phyloP scores from a whole-genome alignment of 2,113 vertebrate genomes.

The Mus pahari region DNA sequence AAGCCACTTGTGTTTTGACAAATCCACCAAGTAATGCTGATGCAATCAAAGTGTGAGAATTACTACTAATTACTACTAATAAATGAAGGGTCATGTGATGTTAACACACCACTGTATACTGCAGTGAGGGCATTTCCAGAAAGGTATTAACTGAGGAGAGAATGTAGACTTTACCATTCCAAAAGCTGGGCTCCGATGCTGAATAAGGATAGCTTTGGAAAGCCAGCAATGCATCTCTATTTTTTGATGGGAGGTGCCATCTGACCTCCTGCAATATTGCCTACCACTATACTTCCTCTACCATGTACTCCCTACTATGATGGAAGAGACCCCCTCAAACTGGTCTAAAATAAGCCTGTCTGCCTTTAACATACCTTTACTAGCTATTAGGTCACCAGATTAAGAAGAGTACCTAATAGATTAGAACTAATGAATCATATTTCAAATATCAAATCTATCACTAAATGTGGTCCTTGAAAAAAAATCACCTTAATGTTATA shows the following conservation, averaged over 20 bases:
- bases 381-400: not conserved
- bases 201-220: not conserved
- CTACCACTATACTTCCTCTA: not conserved
- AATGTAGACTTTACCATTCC: not conserved
- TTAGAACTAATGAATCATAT: not conserved
- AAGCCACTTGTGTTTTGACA: not conserved
- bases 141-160: not conserved
- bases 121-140: not conserved
- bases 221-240: not conserved
- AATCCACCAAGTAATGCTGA: not conserved
- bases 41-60: not conserved
- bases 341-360: not conserved
- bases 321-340: not conserved
- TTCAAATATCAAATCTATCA: not conserved
- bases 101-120: not conserved
- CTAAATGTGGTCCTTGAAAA: not conserved
- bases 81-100: not conserved
- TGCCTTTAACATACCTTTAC: not conserved
- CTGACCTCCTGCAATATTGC: too few species aligned
- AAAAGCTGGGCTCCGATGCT: too few species aligned
- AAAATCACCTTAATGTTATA: not conserved
- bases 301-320: not conserved
- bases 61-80: not conserved
- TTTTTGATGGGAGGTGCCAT: not conserved
- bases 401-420: too few species aligned